A percentile compares a stretch with the other conserved stretches of the same genome.
These are phyloP conservation scores for Limonius californicus DNA, from an alignment of 1,140 invertebrate species.

Conservation along the genomic window DNA sequence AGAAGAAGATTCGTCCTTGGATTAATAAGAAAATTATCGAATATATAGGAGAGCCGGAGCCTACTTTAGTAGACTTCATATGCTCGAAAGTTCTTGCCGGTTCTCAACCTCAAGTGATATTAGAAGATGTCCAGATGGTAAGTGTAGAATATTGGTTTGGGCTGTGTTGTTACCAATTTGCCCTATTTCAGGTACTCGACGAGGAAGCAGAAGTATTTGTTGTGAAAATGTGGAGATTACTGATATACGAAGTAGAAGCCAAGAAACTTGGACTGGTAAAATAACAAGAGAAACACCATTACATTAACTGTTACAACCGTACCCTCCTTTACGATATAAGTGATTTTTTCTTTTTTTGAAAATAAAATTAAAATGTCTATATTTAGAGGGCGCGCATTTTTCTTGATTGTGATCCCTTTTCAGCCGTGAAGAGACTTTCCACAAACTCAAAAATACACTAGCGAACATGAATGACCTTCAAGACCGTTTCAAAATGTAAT, in stretches of 20 bases:
- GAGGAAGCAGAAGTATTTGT: constrained; percentile 99
- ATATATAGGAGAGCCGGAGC: constrained; percentile 98
- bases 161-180: too few species aligned
- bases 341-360: too few species aligned
- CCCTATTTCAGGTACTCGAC: constrained; percentile 82
- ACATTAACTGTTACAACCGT: too few species aligned
- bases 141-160: constrained; percentile 35
- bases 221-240: constrained; percentile 98
- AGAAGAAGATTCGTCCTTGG: constrained; percentile 96
- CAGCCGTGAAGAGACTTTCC: too few species aligned
- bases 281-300: constrained; percentile 6
- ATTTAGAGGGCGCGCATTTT: too few species aligned
- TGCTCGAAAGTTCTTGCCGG: constrained; percentile 95
- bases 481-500: too few species aligned
- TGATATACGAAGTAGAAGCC: constrained; percentile 99
- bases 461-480: too few species aligned
- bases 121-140: constrained; percentile 99
- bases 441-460: too few species aligned
- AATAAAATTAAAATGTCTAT: too few species aligned
- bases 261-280: constrained; percentile 86
- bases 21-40: constrained; percentile 99
- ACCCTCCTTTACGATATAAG: too few species aligned
- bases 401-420: too few species aligned
- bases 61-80: constrained; percentile 97
- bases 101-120: constrained; percentile 86